phyloP scores from a whole-genome alignment of 2,888 invertebrate genomes.

The Unio pictorum region DNA sequence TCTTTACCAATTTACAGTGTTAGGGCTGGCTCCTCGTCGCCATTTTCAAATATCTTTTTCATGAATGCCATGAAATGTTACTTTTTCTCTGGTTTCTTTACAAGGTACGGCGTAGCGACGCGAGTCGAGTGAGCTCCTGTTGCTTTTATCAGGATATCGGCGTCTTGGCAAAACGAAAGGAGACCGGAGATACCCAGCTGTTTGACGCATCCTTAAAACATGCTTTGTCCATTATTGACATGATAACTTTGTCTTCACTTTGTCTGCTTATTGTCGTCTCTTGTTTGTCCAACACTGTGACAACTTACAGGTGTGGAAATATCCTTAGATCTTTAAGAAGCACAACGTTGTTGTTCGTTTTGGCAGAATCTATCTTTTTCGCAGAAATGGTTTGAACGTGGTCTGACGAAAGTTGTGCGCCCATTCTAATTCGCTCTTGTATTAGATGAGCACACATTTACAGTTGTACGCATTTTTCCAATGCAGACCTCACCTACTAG shows the following conservation, averaged over 20 bases:
- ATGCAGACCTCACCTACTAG: slow-evolving; percentile 18
- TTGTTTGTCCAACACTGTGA: slow-evolving; percentile 1
- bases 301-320: too few species aligned
- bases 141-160: slow-evolving; percentile 15
- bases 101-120: too few species aligned
- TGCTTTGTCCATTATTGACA: slow-evolving; percentile 12
- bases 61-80: too few species aligned
- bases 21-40: too few species aligned
- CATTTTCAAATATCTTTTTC: too few species aligned
- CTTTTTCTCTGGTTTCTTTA: too few species aligned
- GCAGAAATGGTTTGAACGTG: slow-evolving; percentile 5
- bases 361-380: background rate
- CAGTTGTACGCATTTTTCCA: slow-evolving; percentile 9
- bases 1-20: too few species aligned
- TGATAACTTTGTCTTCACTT: slow-evolving; percentile 17
- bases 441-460: slow-evolving; percentile 7
- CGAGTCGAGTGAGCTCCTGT: slow-evolving; percentile 5
- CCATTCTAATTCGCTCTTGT: slow-evolving; percentile 13
- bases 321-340: too few species aligned
- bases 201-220: slow-evolving; percentile 10
- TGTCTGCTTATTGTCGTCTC: slow-evolving; percentile 14
- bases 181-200: slow-evolving; percentile 22
- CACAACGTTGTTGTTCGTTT: too few species aligned
- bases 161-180: slow-evolving; percentile 10
- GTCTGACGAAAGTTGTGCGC: slow-evolving; percentile 8